These are phyloP conservation scores for Pediacus dermestoides DNA, from an alignment of 2,888 invertebrate genomes.

Conservation along the genomic window DNA sequence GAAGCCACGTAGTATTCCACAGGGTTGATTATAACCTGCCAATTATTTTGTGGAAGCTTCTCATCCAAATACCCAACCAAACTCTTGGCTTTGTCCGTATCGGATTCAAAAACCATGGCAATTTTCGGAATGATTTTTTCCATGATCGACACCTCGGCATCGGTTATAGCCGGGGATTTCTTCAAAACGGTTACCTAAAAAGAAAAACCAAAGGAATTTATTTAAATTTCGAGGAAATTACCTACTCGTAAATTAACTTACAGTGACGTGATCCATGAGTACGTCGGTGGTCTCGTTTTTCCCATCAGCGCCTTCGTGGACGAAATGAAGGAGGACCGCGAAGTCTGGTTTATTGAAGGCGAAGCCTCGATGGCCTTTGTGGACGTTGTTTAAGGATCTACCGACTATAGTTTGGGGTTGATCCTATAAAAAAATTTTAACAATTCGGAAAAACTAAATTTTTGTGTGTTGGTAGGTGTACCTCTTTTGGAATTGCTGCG, in stretches of 20 bases:
- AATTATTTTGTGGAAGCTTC: constrained; percentile 1
- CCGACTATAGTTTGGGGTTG: too few relatives aligned
- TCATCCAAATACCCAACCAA: constrained; percentile 2
- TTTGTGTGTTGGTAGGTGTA: too few relatives aligned
- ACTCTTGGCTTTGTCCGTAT: not conserved
- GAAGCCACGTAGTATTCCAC: constrained; percentile 1
- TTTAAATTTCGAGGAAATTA: not conserved
- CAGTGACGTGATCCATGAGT: not conserved
- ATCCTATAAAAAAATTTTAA: too few relatives aligned
- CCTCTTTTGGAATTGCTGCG: too few relatives aligned
- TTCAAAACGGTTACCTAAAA: not conserved
- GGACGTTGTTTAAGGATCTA: too few relatives aligned
- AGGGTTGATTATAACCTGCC: constrained; percentile 6
- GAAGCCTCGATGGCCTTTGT: constrained; percentile 1
- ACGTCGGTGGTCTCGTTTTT: not conserved
- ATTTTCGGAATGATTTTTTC: constrained; percentile 1
- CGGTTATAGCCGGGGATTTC: constrained; percentile 1
- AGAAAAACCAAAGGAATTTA: not conserved
- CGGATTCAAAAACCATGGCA: not conserved
- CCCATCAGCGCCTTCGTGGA: not conserved
- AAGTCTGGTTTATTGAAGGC: not conserved
- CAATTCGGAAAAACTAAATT: too few relatives aligned
- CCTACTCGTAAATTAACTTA: not conserved
- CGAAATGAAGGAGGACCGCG: not conserved
- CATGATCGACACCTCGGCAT: not conserved